phyloP scores from a whole-genome alignment of 2,113 vertebrate species.

The Oncorhynchus mykiss region DNA sequence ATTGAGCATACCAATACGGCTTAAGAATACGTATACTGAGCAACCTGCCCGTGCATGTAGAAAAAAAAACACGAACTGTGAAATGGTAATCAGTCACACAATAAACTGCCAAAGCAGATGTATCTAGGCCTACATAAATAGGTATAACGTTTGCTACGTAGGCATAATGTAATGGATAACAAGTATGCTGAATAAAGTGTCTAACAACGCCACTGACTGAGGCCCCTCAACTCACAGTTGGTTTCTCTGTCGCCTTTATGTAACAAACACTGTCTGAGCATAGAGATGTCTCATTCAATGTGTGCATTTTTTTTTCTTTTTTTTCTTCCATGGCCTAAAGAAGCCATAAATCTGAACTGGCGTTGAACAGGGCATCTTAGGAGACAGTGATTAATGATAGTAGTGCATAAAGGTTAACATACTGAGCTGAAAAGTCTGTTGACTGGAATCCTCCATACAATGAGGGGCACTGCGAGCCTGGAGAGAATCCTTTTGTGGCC shows the following conservation, averaged over 20 bases:
- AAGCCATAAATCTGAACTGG: constrained; percentile 76
- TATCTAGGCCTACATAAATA: neutral
- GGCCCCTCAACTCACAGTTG: constrained; percentile 44
- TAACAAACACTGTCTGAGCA: constrained; percentile 54
- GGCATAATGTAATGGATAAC: neutral
- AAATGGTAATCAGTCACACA: neutral
- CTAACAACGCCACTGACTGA: constrained; percentile 42
- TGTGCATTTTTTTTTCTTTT: constrained; percentile 57
- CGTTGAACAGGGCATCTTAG: constrained; percentile 68
- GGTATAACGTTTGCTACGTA: neutral
- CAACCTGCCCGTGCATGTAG: neutral
- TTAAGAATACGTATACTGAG: too few relatives aligned
- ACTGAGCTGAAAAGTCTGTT: constrained; percentile 85
- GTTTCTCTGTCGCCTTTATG: constrained; percentile 35
- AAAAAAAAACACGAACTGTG: neutral
- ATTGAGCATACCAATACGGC: neutral
- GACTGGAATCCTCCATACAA: constrained; percentile 84
- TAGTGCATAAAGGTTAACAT: constrained; percentile 85
- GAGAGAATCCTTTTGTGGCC: constrained; percentile 83
- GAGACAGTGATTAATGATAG: constrained; percentile 90
- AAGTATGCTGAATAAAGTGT: neutral
- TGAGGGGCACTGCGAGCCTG: constrained; percentile 76
- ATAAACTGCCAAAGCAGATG: neutral
- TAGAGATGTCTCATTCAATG: constrained; percentile 65
- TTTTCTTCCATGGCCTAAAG: constrained; percentile 65